Evolutionary conservation across 2,797 vertebrate species (phyloP), one percentile per base, ranked within the genome.

Genomic region (Pseudopleuronectes americanus): DNA sequence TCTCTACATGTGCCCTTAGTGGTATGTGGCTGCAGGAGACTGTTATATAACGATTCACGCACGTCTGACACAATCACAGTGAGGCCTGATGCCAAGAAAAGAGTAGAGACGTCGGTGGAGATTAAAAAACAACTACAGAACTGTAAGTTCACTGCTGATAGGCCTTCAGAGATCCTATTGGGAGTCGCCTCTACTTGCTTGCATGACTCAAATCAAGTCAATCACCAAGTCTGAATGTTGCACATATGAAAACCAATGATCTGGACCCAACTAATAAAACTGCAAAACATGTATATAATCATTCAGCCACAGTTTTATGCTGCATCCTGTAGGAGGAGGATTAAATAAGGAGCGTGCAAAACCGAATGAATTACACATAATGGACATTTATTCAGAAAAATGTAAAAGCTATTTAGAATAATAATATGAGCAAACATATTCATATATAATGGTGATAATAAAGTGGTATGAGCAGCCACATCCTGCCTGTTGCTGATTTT

Each of bases 11-110:
- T 17, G 26, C 21, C 54, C 31, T 49, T 26, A 72, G 51, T 3
- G 68, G 71, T 65, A 58, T 21, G 51, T 43, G 79, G 47, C 64
- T 72, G 47, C 57, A 74, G 24, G 33, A 69, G 53, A 48, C 59
- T 71, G 62, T 81, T 81, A 84, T 57, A 71, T 87, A 88, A 84
- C 4, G 0, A 71, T 47, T 41, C 43, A 65, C 12, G 6, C 60
- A 74, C 28, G 69, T 77, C 48, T 65, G 49, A 77, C 57, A 64
- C 66, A 67, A 71, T 58, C 71, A 77, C 64, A 59, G 65, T 21
- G 22, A 31, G 49, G 60, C 71, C 36, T 43, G 76, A 49, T 64
- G 80, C 71, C 71, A 53, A 76, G 80, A 74, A 24, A 71, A 78
- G 41, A 84, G 73, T 31, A 63, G 61, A 58, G 62, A 58, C n/a